phyloP scores from a whole-genome alignment of 2,888 invertebrate species.

The Chymomyza fuscimana region DNA sequence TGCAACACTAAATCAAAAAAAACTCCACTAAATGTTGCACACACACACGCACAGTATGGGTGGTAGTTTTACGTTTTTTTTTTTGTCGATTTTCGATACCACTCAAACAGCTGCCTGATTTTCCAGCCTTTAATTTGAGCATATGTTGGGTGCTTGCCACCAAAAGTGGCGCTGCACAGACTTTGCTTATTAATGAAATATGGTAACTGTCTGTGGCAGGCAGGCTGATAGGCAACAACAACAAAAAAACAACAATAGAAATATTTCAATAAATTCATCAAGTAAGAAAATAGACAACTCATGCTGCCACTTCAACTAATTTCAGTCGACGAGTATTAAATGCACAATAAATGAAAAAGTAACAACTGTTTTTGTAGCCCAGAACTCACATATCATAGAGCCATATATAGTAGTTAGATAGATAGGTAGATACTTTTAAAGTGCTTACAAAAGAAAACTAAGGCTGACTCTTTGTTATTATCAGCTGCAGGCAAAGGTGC shows the following conservation, averaged over 20 bases:
- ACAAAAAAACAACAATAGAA: slow-evolving; percentile 11
- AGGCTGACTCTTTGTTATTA: slow-evolving; percentile 32
- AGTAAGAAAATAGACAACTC: slow-evolving; percentile 44
- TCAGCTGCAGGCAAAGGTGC: slow-evolving; percentile 54
- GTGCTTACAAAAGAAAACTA: not conserved
- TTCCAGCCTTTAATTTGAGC: slow-evolving; percentile 47
- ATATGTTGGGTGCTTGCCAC: slow-evolving; percentile 46
- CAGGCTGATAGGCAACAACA: slow-evolving; percentile 13
- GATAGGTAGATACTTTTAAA: not conserved
- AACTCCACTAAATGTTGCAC: slow-evolving; percentile 22
- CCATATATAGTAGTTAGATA: not conserved
- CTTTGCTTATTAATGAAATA: slow-evolving; percentile 18
- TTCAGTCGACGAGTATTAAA: slow-evolving; percentile 43
- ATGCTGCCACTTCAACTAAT: slow-evolving; percentile 67
- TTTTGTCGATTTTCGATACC: slow-evolving; percentile 9
- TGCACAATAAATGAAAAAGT: slow-evolving; percentile 69
- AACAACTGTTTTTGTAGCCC: slow-evolving; percentile 61
- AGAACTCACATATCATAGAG: not conserved
- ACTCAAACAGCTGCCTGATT: slow-evolving; percentile 65
- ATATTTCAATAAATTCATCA: slow-evolving; percentile 70
- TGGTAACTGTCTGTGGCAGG: slow-evolving; percentile 9
- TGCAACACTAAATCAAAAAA: not conserved
- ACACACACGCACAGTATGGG: slow-evolving; percentile 23
- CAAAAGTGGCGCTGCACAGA: slow-evolving; percentile 28
- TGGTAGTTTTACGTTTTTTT: slow-evolving; percentile 20